Base-by-base conservation (phyloP, 1,140 invertebrate genomes). In the Brachionus sp. region DNA sequence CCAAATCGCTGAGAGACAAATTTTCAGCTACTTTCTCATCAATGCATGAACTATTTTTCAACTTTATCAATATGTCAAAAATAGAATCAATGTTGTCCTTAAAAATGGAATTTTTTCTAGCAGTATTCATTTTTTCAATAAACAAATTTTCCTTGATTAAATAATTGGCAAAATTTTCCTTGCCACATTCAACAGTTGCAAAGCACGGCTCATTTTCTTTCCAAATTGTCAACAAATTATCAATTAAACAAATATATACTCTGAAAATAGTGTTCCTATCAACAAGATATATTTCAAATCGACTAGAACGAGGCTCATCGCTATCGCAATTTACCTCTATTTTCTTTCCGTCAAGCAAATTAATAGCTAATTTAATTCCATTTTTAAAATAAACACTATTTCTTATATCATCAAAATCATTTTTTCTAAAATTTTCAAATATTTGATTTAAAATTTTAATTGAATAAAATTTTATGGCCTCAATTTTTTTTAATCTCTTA, bases 401-500 rank as follows among this genome's bases (percentile, higher is more conserved):
- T 10, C 66, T 10, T 5, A 70, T 39, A 7, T 70, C 66, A 39
- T 70, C 66, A 23, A 70, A 70, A 37, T 39, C 35, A 39, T 2
- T 16, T 16, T 39, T 39, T 70, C 37, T 70, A 39, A 70, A 70
- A 39, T 19, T 10, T 10, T 70, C 66, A 19, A 70, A 70, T 6
- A 39, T 70, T n/a, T 75, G 23, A 23, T 7, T 4, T 19, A 75
- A 75, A 25, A 75, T 75, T 50, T 75, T 75, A 46, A 75, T 50
- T 13, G 70, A 25, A 46, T 46, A 75, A 46, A 75, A 46, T 12
- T 75, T 75, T 1, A 75, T 75, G 29, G 42, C 42, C 16, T 75
- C 25, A 9, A 75, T 75, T 75, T 75, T 75, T 75, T 46, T 75
- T 10, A 75, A 25, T 46, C 70, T 75, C n/a, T 75, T 75, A 29